These are phyloP conservation scores for Automeris io DNA, from an alignment of 2,888 invertebrate genomes.

Conservation along the genomic window DNA sequence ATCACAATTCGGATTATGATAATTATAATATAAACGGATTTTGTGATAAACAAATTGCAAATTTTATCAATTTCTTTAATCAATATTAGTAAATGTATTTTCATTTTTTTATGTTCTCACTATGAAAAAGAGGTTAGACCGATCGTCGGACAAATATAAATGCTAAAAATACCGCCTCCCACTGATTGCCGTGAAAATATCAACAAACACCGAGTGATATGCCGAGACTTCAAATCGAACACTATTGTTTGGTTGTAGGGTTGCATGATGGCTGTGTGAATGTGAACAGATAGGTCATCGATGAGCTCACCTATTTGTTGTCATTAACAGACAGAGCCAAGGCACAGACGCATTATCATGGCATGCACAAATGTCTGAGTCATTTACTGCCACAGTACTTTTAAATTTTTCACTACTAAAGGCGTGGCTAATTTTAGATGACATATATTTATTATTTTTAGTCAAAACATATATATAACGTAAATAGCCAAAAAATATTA, in stretches of 20 bases:
- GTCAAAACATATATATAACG: not conserved
- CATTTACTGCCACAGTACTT: slow-evolving; percentile 22
- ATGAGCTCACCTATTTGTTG: slow-evolving; percentile 53
- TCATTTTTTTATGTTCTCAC: slow-evolving; percentile 26
- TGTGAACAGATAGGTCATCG: slow-evolving; percentile 25
- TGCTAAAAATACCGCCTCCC: slow-evolving; percentile 26
- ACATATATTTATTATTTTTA: not conserved
- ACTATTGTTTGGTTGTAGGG: slow-evolving; percentile 5
- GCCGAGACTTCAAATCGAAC: slow-evolving; percentile 19
- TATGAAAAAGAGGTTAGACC: slow-evolving; percentile 19
- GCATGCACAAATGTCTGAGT: slow-evolving; percentile 33
- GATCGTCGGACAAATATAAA: slow-evolving; percentile 33
- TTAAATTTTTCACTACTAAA: not conserved
- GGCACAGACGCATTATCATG: slow-evolving; percentile 30
- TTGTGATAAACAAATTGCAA: slow-evolving; percentile 24
- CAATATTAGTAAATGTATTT: slow-evolving; percentile 28
- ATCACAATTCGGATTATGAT: not conserved
- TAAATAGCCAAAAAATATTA: not conserved
- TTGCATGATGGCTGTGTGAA: slow-evolving; percentile 26
- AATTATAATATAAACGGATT: slow-evolving; percentile 16
- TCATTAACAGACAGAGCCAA: slow-evolving; percentile 35
- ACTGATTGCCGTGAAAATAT: slow-evolving; percentile 26
- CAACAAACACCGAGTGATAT: slow-evolving; percentile 29
- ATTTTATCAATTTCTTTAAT: slow-evolving; percentile 23
- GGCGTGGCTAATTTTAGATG: slow-evolving; percentile 6